Conservation (phyloP, 2,888 invertebrate species). For the Caenorhabditis sp. region DNA sequence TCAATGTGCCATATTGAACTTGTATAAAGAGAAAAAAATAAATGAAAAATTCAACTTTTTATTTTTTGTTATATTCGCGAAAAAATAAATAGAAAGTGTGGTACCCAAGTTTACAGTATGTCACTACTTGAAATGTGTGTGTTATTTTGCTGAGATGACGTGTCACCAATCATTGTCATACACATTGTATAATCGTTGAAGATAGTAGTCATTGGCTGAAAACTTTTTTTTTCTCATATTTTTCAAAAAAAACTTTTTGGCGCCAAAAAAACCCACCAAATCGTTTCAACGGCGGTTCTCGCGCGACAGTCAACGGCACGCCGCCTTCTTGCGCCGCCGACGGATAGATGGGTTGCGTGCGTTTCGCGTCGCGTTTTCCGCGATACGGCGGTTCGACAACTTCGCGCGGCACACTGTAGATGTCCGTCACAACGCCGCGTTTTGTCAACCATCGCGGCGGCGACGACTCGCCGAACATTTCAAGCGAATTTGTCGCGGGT, state of each 20-base stretch:
- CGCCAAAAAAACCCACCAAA: background rate
- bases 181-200: background rate
- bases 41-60: background rate
- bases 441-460: background rate
- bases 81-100: background rate
- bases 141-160: background rate
- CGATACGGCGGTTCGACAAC: background rate
- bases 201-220: background rate
- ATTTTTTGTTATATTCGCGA: background rate
- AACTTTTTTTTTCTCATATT: too few species aligned
- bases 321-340: slow-evolving; percentile 33
- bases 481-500: too few species aligned
- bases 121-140: background rate
- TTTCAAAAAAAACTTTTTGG: too few species aligned
- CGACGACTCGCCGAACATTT: background rate
- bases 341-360: slow-evolving; percentile 17
- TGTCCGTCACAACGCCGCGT: background rate
- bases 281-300: slow-evolving; percentile 40
- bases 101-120: background rate
- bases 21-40: slow-evolving; percentile 8
- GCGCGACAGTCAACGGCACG: slow-evolving; percentile 31
- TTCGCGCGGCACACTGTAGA: background rate
- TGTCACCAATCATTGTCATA: background rate
- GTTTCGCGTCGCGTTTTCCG: background rate
- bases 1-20: slow-evolving; percentile 4